Evolutionary conservation across 2,113 vertebrate genomes (phyloP).

Genomic region (Crocuta crocuta): DNA sequence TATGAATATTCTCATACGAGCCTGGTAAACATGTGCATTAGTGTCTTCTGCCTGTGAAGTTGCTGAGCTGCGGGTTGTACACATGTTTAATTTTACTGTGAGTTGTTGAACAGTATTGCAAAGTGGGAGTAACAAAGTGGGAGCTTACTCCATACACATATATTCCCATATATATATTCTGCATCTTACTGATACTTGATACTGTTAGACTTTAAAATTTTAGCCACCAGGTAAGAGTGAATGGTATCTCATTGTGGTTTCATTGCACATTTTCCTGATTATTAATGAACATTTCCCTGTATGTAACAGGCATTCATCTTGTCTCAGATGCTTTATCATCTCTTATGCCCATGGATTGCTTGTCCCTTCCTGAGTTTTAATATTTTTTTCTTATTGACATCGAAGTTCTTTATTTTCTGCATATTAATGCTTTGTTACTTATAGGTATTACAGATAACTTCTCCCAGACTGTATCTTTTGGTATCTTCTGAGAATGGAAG

Average conservation of each 20-base stretch:
- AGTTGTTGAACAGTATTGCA: not conserved
- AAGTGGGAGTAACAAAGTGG: not conserved
- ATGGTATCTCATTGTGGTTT: not conserved
- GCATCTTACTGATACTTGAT: not conserved
- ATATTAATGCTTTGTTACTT: not conserved
- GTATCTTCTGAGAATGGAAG: not conserved
- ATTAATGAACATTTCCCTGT: not conserved
- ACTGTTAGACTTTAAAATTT: not conserved
- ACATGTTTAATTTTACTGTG: not conserved
- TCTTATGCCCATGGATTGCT: not conserved
- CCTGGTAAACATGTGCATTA: not conserved
- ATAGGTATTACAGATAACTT: not conserved
- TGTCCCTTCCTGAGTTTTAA: not conserved
- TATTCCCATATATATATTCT: not conserved
- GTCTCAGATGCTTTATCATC: not conserved
- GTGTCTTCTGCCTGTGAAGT: not conserved
- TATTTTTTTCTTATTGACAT: not conserved
- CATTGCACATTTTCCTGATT: not conserved
- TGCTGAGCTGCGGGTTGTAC: not conserved
- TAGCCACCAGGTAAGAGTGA: not conserved
- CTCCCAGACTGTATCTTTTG: not conserved
- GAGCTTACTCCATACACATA: not conserved
- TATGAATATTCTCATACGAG: not conserved
- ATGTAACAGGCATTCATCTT: not conserved
- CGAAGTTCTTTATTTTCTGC: not conserved